Conservation (phyloP, 2,113 vertebrate genomes). For the Podiceps cristatus region DNA sequence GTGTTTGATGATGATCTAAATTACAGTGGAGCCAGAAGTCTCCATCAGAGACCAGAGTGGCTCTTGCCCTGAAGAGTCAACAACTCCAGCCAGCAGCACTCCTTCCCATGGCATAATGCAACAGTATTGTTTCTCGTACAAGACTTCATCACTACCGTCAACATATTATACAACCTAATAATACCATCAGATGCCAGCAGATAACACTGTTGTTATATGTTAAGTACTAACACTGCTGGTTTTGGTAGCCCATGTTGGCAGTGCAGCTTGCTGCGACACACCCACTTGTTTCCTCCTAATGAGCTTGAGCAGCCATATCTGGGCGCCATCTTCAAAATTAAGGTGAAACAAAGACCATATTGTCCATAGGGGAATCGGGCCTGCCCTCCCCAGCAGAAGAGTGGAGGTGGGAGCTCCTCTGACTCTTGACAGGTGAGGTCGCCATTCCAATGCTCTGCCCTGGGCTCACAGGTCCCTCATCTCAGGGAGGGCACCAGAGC, state of each 20-base stretch:
- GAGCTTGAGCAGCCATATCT: neutral
- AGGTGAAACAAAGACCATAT: neutral
- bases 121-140: neutral
- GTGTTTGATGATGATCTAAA: neutral
- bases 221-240: neutral
- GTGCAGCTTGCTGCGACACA: neutral
- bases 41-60: neutral
- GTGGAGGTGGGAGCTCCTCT: neutral
- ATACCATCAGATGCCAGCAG: neutral
- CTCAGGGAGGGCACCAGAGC: accelerated
- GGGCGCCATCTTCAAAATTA: neutral
- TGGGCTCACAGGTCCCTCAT: neutral
- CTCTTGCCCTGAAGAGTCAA: neutral
- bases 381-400: neutral
- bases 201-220: neutral
- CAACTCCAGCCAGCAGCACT: neutral
- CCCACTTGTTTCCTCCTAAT: neutral
- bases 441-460: neutral
- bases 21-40: neutral
- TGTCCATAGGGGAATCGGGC: neutral
- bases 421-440: neutral
- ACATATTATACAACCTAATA: neutral
- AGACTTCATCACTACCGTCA: neutral
- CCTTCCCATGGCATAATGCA: neutral
- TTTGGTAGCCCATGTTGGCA: neutral